Percentiles rank a stretch among this genome's conserved stretches.
Evolutionary conservation across 2,888 invertebrate genomes (phyloP).

Genomic region (Pseudeuparius sepicola): DNA sequence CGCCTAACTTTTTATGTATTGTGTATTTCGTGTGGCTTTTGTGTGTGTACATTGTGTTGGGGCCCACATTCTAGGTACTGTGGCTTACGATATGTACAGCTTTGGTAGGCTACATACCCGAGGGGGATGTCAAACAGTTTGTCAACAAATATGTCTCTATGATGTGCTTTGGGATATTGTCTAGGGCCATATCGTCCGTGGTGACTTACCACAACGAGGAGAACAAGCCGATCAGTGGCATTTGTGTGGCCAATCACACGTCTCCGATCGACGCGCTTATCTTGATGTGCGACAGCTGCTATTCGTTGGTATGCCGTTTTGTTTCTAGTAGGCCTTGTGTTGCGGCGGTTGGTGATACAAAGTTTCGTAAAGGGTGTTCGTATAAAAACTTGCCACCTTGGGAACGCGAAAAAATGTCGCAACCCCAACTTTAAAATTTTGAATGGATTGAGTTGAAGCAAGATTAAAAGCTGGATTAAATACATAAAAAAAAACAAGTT

Average conservation of each 20-base stretch:
- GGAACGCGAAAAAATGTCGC: background rate
- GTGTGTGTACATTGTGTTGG: no score
- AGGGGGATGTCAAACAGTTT: slow-evolving; percentile 65
- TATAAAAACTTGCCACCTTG: no score
- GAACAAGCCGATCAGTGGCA: slow-evolving; percentile 71
- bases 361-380: no score
- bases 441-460: no score
- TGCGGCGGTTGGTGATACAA: no score
- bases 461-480: no score
- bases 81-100: slow-evolving; percentile 82
- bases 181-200: slow-evolving; percentile 83
- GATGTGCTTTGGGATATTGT: slow-evolving; percentile 87
- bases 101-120: slow-evolving; percentile 73
- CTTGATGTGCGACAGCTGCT: slow-evolving; percentile 93
- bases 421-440: no score
- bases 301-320: slow-evolving; percentile 91
- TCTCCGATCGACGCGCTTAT: slow-evolving; percentile 97
- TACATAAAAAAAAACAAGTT: no score
- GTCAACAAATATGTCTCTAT: slow-evolving; percentile 73
- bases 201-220: slow-evolving; percentile 79
- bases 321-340: no score
- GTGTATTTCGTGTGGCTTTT: slow-evolving; percentile 27
- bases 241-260: slow-evolving; percentile 99
- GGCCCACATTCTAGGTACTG: no score
- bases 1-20: no score